Base-by-base conservation (phyloP, 2,888 invertebrate species). In the Drosophila borealis region DNA sequence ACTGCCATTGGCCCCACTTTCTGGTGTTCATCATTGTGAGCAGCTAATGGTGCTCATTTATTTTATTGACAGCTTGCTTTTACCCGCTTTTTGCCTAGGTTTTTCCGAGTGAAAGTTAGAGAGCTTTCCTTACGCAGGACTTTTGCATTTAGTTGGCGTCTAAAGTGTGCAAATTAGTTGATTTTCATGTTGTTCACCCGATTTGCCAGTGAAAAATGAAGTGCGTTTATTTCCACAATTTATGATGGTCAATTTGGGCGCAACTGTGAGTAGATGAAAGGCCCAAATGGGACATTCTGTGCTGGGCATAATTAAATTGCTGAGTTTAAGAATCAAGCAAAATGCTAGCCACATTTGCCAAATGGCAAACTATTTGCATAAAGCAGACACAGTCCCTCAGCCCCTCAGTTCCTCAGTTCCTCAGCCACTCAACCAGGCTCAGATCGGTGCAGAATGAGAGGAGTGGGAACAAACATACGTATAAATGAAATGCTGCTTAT, bases 101-200 rank as follows among this genome's bases (percentile, higher is more conserved):
- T 56, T 45, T 48, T 56, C 41, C 33, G 9, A 29, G 34, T n/a
- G 62, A 29, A 8, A 29, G 2, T 2, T 8, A 29, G 8, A 8
- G 29, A 8, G 29, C 29, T 29, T 29, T 45, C 36, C 9, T 33
- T 55, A 4, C 37, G 34, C 29, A 39, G 51, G 42, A 41, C 63
- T 41, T 61, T 55, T 74, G 49, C 67, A 65, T 59, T 61, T 54
- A 41, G 53, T 55, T 70, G 82, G 62, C 71, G 67, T 57, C 64
- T 68, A 80, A 83, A 87, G 81, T 74, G 84, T 67, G 84, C 65
- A 81, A 81, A 81, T 81, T 81, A 81, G 81, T 87, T 87, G 81
- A 72, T 74, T 69, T 77, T 69, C 61, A 66, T 83, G 85, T 55
- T 76, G 55, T 73, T 86, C 25, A 29, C 8, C 29, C 85, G 82